Conservation (phyloP, 1,140 invertebrate genomes). For the Pentalonia nigronervosa region DNA sequence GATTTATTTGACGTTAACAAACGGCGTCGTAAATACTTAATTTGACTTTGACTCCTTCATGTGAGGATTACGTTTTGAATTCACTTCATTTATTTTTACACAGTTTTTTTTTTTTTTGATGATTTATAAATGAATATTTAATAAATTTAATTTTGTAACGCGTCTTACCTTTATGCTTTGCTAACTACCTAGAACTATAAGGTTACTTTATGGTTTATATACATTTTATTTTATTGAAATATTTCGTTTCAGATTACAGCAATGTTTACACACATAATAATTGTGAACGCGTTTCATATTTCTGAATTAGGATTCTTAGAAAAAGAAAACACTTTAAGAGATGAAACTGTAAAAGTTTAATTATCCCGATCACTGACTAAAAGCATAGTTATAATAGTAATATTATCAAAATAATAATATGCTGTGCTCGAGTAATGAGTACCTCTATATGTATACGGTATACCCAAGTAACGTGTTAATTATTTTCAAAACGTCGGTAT, state of each 20-base stretch:
- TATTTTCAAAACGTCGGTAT: not conserved
- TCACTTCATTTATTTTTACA: not conserved
- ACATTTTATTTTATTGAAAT: not conserved
- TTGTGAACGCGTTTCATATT: not conserved
- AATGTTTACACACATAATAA: not conserved
- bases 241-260: not conserved
- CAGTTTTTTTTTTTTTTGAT: not conserved
- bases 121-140: not conserved
- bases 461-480: not conserved
- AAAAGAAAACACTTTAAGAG: not conserved
- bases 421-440: not conserved
- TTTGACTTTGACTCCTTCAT: not conserved
- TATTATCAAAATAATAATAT: not conserved
- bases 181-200: not conserved
- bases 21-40: not conserved
- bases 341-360: not conserved
- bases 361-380: not conserved
- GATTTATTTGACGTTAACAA: not conserved
- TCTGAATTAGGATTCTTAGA: not conserved
- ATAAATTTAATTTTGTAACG: not conserved
- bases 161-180: not conserved
- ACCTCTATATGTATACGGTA: not conserved
- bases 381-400: not conserved
- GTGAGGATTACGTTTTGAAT: not conserved
- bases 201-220: not conserved